A percentile compares a stretch with the other conserved stretches of the same genome.
Conservation (phyloP, 2,888 invertebrate species). For the Cremastinae sp. region DNA sequence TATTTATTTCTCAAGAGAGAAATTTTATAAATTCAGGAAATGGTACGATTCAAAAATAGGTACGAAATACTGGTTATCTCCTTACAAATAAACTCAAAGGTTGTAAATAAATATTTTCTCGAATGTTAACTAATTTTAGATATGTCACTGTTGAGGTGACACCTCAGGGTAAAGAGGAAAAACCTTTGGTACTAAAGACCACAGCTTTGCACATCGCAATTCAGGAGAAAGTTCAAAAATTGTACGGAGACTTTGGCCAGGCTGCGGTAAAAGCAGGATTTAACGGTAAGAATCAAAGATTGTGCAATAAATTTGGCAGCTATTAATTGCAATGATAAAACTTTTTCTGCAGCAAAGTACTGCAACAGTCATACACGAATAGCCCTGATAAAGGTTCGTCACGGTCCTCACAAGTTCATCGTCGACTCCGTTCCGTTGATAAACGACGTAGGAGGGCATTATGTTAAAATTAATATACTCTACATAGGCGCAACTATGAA, state of each 20-base stretch:
- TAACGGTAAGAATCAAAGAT: conserved; percentile 72
- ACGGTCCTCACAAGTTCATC: conserved; percentile 88
- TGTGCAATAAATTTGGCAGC: not conserved
- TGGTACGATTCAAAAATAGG: conserved; percentile 88
- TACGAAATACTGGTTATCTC: conserved; percentile 68
- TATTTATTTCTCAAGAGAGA: not conserved
- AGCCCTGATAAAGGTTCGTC: conserved; percentile 87
- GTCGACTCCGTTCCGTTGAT: conserved; percentile 87
- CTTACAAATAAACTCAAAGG: conserved; percentile 25
- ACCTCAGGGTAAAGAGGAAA: conserved; percentile 81
- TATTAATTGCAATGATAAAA: not conserved
- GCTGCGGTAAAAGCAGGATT: conserved; percentile 88
- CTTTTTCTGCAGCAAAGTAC: conserved; percentile 84
- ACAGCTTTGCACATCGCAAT: conserved; percentile 83
- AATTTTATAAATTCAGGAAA: conserved; percentile 70
- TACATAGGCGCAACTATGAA: conserved; percentile 90
- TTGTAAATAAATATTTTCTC: conserved; percentile 33
- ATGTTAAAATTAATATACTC: conserved; percentile 85
- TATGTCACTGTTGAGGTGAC: conserved; percentile 87
- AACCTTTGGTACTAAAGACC: conserved; percentile 82
- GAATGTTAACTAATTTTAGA: conserved; percentile 79
- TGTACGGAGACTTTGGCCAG: conserved; percentile 89
- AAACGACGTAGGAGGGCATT: conserved; percentile 84
- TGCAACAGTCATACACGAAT: conserved; percentile 89
- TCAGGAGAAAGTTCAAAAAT: conserved; percentile 84